Percentiles rank a stretch among this genome's conserved stretches.
Evolutionary conservation across 2,113 vertebrate species (phyloP).

Genomic region (Chlorocebus sabaeus): DNA sequence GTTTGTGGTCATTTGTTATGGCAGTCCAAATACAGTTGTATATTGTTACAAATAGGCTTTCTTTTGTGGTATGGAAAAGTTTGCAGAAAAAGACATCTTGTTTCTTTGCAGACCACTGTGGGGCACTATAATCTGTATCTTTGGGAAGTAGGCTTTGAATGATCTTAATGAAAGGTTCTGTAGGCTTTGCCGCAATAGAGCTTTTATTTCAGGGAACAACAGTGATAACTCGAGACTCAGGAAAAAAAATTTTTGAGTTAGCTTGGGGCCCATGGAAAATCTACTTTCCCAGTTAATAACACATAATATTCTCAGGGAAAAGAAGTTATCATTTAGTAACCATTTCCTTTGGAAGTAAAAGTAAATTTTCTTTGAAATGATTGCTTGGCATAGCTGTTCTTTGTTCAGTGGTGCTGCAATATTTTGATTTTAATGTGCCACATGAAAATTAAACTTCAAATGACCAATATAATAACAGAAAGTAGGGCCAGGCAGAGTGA

Average conservation of each 20-base stretch:
- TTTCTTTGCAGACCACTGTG: not conserved
- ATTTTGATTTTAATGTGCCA: constrained; percentile 2
- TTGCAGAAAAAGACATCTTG: not conserved
- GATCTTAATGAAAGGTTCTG: not conserved
- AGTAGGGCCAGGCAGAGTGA: not conserved
- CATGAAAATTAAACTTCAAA: not conserved
- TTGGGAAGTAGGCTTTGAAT: not conserved
- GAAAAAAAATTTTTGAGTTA: not conserved
- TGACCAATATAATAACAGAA: not conserved
- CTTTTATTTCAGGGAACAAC: not conserved
- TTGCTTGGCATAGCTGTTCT: not conserved
- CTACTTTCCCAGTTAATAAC: not conserved
- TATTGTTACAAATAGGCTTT: not conserved
- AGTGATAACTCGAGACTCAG: not conserved
- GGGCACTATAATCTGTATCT: not conserved
- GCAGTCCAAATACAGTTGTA: not conserved
- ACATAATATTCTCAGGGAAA: not conserved
- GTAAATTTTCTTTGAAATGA: not conserved
- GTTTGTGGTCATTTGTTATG: not conserved
- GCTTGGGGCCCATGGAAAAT: not conserved
- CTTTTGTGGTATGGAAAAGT: not conserved
- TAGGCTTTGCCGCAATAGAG: not conserved
- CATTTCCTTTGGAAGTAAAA: not conserved
- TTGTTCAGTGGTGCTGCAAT: not conserved
- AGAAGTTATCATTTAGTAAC: not conserved